Evolutionary conservation across 2,113 vertebrate species (phyloP), one percentile per base, ranked within the genome.

Genomic region (Chiloscyllium plagiosum): DNA sequence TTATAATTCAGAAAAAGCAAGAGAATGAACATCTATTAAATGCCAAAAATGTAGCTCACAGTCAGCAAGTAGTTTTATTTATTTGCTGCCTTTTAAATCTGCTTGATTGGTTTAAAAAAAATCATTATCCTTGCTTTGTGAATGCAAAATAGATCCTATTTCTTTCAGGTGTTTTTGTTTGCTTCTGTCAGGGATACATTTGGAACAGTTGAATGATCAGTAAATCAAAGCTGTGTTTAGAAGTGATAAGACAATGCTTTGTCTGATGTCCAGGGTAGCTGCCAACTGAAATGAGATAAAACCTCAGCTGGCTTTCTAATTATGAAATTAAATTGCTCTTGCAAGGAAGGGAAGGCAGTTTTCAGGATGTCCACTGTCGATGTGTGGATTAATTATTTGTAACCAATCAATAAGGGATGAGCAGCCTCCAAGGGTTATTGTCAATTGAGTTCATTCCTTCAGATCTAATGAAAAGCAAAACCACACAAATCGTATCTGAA

Each of bases 291-390:
- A 8, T 83, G 96, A 97, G 96, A 96, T 96, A 97, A 96, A 96
- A 85, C 96, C 96, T 96, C 96, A 72, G 96, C 96, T 95, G 42
- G 94, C 96, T 78, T 97, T 96, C 10, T 96, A 97, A 97, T 95
- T 96, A 96, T 96, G 96, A 96, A 96, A 97, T 96, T 96, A 96
- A 97, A 96, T 0, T 1, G 96, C 96, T 96, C 80, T 86, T 17
- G 95, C 90, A 96, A 96, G 83, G 96, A 96, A 96, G 83, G 96
- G 96, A 96, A 94, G 80, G 92, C 87, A 95, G 96, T 96, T 96
- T 96, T 13, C 20, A 95, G 96, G 96, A 96, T 92, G 4, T 56
- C 96, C 94, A 95, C 50, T 0, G 95, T 96, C 5, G 69, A 96
- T 61, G 69, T 56, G 96, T 96, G 96, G 94, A 7, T 4, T 96